A percentile compares a stretch with the other conserved stretches of the same genome.
Conservation (phyloP, 2,113 vertebrate species). For the Narcine bancroftii region DNA sequence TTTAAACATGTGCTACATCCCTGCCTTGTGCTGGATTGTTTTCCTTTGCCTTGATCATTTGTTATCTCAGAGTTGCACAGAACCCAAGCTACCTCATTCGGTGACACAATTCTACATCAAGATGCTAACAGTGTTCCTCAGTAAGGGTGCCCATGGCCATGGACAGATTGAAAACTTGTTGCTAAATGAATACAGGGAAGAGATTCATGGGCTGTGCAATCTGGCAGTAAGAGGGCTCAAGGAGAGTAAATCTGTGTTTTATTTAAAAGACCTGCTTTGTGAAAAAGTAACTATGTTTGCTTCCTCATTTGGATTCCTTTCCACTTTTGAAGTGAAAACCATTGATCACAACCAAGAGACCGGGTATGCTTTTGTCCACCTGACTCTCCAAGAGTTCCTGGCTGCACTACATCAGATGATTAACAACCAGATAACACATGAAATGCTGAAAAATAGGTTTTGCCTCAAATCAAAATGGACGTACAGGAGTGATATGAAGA, state of each 20-base stretch:
- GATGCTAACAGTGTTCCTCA: conserved; percentile 61
- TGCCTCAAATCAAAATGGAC: conserved; percentile 75
- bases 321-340: conserved; percentile 55
- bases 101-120: conserved; percentile 73
- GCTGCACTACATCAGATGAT: conserved; percentile 74
- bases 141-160: conserved; percentile 25
- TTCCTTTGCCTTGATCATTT: conserved; percentile 70
- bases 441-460: conserved; percentile 57
- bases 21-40: conserved; percentile 68
- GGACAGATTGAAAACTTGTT: neutral
- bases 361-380: conserved; percentile 70
- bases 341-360: conserved; percentile 44
- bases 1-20: conserved; percentile 69
- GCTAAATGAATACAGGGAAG: conserved; percentile 43
- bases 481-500: conserved; percentile 59
- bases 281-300: conserved; percentile 56
- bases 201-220: conserved; percentile 58
- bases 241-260: conserved; percentile 63
- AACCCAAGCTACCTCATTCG: conserved; percentile 57
- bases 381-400: conserved; percentile 81
- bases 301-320: conserved; percentile 55
- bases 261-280: conserved; percentile 51
- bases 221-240: conserved; percentile 69
- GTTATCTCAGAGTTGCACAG: conserved; percentile 43
- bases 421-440: conserved; percentile 51